Evolutionary conservation across 1,140 invertebrate species (phyloP).

Genomic region (Brachionus rotundiformis): DNA sequence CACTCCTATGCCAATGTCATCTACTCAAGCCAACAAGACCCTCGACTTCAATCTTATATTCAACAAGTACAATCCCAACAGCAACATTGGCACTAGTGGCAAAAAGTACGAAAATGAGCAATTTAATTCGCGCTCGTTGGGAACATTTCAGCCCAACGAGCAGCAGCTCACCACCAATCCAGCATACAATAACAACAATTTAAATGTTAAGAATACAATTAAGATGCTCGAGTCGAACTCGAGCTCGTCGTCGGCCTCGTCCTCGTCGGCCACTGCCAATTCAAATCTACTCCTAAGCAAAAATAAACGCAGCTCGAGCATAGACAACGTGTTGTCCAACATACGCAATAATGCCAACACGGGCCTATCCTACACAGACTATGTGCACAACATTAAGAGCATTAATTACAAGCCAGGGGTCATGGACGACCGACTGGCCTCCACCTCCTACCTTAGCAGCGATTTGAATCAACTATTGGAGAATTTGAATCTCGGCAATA

Average conservation of each 20-base stretch:
- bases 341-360: background rate
- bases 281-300: background rate
- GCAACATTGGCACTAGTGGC: background rate
- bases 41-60: slow-evolving; percentile 38
- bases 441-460: background rate
- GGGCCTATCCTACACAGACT: background rate
- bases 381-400: background rate
- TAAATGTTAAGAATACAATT: slow-evolving; percentile 46
- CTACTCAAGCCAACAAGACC: background rate
- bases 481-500: slow-evolving; percentile 6
- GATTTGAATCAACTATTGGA: slow-evolving; percentile 16
- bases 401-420: background rate
- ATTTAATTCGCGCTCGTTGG: slow-evolving; percentile 22
- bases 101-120: background rate
- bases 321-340: slow-evolving; percentile 8
- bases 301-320: slow-evolving; percentile 37
- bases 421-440: background rate
- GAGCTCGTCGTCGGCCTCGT: background rate
- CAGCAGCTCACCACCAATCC: background rate
- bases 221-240: slow-evolving; percentile 20
- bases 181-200: background rate
- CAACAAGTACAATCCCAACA: slow-evolving; percentile 18
- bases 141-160: background rate
- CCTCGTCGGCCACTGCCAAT: background rate
- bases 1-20: no score